These are phyloP conservation scores for Acanthoscelides obtectus DNA, from an alignment of 2,888 invertebrate genomes.

Conservation along the genomic window DNA sequence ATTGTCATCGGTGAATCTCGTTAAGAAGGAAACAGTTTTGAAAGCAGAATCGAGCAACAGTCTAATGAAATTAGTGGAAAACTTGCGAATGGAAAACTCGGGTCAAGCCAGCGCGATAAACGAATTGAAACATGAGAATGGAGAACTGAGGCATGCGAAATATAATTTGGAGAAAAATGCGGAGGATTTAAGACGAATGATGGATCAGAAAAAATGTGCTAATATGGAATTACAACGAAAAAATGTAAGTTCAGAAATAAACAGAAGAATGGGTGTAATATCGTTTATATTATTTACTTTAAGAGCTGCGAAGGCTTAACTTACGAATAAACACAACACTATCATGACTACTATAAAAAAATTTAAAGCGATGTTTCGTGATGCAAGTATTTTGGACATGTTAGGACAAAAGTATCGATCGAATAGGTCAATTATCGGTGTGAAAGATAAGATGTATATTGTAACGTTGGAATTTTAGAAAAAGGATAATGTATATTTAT, in stretches of 20 bases:
- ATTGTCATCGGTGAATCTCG: slow-evolving; percentile 28
- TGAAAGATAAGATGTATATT: too few species aligned
- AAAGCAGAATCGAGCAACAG: slow-evolving; percentile 31
- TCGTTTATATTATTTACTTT: too few species aligned
- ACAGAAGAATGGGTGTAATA: too few species aligned
- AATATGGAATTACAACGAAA: slow-evolving; percentile 30
- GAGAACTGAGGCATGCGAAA: slow-evolving; percentile 27
- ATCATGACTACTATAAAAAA: too few species aligned
- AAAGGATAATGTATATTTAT: too few species aligned
- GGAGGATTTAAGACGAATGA: slow-evolving; percentile 23
- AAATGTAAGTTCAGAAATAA: slow-evolving; percentile 29
- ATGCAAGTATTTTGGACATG: too few species aligned
- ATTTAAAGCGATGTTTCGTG: too few species aligned
- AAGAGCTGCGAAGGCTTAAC: too few species aligned
- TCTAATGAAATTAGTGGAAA: slow-evolving; percentile 36
- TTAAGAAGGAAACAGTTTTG: slow-evolving; percentile 31
- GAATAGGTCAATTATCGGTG: too few species aligned
- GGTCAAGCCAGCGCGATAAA: slow-evolving; percentile 30
- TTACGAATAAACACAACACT: too few species aligned
- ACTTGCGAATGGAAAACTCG: slow-evolving; percentile 35
- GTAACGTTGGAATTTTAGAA: too few species aligned
- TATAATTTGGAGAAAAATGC: slow-evolving; percentile 29
- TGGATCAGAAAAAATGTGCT: slow-evolving; percentile 25
- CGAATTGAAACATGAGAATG: slow-evolving; percentile 35
- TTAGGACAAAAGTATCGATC: too few species aligned